Conservation (phyloP, 2,113 vertebrate genomes). For the Chionomys nivalis region DNA sequence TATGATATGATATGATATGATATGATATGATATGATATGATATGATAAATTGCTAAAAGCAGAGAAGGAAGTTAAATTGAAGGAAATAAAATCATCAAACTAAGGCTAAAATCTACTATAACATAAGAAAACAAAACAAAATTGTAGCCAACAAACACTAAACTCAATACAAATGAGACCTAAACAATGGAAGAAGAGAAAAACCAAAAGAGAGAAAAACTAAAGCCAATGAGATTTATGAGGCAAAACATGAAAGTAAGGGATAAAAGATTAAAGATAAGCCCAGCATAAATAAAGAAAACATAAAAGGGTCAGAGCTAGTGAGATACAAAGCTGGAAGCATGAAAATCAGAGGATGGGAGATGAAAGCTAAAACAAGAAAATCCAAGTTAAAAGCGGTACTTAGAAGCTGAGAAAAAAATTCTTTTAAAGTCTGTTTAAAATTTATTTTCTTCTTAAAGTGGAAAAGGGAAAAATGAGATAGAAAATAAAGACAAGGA, state of each 20-base stretch:
- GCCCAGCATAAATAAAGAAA: conserved; percentile 61
- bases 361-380: conserved; percentile 65
- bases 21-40: no score
- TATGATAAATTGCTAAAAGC: neutral
- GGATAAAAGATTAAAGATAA: conserved; percentile 65
- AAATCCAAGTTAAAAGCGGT: conserved; percentile 61
- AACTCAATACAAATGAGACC: conserved; percentile 3
- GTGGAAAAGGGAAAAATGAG: neutral
- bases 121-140: conserved; percentile 15
- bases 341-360: conserved; percentile 48
- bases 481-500: conserved; percentile 41
- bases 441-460: conserved; percentile 54
- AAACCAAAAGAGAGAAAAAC: conserved; percentile 29
- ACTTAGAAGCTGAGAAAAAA: conserved; percentile 39
- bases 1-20: no score
- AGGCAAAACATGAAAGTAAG: conserved; percentile 4
- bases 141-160: neutral
- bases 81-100: conserved; percentile 30
- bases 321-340: conserved; percentile 52
- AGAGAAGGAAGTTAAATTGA: conserved; percentile 3
- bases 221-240: conserved; percentile 42
- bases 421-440: conserved; percentile 53
- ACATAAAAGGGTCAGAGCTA: conserved; percentile 28
- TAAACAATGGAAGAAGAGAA: conserved; percentile 34
- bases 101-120: conserved; percentile 22